These are phyloP conservation scores for Drosophila murphyi DNA, from an alignment of 1,140 invertebrate species.

Conservation along the genomic window DNA sequence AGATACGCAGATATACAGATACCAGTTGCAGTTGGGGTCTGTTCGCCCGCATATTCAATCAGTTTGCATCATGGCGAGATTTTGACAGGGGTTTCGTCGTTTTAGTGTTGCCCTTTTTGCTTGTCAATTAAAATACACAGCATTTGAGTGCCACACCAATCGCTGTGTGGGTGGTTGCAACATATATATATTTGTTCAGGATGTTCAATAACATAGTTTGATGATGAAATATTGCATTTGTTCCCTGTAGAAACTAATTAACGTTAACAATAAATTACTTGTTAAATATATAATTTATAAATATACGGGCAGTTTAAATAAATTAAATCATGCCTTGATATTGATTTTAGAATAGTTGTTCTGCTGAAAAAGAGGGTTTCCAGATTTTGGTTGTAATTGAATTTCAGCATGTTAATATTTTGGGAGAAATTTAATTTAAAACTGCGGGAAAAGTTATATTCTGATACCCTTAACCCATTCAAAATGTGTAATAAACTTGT, in stretches of 20 bases:
- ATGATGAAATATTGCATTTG: conserved; percentile 19
- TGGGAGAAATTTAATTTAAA: no score
- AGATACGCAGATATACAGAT: conserved; percentile 9
- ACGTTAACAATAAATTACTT: no score
- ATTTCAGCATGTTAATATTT: no score
- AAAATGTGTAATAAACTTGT: neutral
- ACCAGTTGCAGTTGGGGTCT: conserved; percentile 32
- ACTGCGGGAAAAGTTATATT: no score
- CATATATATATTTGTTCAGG: neutral
- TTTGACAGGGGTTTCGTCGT: conserved; percentile 59
- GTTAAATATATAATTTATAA: neutral
- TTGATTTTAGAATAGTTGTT: no score
- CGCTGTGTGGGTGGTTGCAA: conserved; percentile 16
- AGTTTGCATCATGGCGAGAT: conserved; percentile 63
- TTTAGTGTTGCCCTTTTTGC: conserved; percentile 27
- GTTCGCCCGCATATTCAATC: conserved; percentile 70
- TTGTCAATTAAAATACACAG: conserved; percentile 72
- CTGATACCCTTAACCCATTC: no score
- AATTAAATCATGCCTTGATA: neutral
- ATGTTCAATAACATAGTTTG: neutral
- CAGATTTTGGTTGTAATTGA: no score
- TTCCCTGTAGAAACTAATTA: no score
- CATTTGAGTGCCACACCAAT: conserved; percentile 45
- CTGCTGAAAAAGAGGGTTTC: no score
- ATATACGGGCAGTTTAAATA: neutral